Conservation (phyloP, 2,888 invertebrate genomes). For the Nemotelus pantherinus region DNA sequence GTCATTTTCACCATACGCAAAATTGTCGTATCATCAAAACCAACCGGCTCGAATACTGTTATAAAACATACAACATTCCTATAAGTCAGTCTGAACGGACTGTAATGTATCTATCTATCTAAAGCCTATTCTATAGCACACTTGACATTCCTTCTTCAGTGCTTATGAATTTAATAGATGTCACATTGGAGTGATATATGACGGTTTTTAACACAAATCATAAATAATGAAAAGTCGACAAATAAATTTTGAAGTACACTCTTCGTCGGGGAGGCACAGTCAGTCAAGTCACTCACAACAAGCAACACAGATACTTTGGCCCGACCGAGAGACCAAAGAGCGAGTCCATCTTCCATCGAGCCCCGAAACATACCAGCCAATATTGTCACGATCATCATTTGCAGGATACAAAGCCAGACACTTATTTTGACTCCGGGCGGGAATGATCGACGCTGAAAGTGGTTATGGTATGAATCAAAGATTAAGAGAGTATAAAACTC, state of each 20-base stretch:
- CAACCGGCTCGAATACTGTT: not conserved
- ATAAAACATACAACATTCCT: not conserved
- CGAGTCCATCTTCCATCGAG: not conserved
- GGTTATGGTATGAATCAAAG: not conserved
- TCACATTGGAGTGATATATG: constrained; percentile 44
- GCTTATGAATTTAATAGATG: constrained; percentile 41
- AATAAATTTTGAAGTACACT: constrained; percentile 43
- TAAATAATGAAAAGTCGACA: constrained; percentile 43
- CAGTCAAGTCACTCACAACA: not conserved
- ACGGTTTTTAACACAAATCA: constrained; percentile 44
- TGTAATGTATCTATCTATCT: constrained; percentile 8
- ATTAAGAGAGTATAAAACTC: not conserved
- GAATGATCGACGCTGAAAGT: constrained; percentile 22
- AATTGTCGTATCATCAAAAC: not conserved
- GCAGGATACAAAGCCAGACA: constrained; percentile 13
- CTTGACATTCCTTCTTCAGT: constrained; percentile 43
- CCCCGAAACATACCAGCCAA: not conserved
- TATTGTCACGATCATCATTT: constrained; percentile 28
- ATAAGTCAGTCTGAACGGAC: not conserved
- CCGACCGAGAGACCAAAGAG: not conserved
- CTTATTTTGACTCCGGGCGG: constrained; percentile 15
- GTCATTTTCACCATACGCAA: not conserved
- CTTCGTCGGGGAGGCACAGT: not conserved
- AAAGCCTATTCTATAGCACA: constrained; percentile 27
- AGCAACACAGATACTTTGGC: not conserved